These are phyloP conservation scores for Aeoliscus strigatus DNA, from an alignment of 2,797 vertebrate genomes.

Conservation along the genomic window DNA sequence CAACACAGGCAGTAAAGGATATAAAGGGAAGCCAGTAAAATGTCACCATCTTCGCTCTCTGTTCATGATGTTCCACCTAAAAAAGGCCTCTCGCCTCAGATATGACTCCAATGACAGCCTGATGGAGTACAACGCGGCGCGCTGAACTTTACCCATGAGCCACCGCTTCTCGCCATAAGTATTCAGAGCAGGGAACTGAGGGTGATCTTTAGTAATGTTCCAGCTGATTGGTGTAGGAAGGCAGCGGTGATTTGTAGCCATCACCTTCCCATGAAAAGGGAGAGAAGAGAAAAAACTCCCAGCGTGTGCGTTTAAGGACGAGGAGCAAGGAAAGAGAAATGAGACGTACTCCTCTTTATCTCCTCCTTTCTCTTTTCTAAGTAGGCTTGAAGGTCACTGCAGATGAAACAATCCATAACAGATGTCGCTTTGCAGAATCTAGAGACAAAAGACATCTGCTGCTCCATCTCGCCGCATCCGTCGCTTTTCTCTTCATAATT, in stretches of 20 bases:
- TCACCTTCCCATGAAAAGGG: conserved; percentile 23
- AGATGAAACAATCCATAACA: conserved; percentile 72
- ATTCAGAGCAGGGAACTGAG: conserved; percentile 37
- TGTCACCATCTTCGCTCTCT: conserved; percentile 16
- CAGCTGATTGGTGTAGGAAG: conserved; percentile 40
- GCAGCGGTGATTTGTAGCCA: conserved; percentile 49
- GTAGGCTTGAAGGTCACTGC: conserved; percentile 79
- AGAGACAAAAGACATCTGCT: conserved; percentile 53
- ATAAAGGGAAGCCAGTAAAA: conserved; percentile 15
- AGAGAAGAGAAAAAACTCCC: conserved; percentile 19
- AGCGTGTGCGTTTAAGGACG: conserved; percentile 33
- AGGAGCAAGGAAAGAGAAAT: conserved; percentile 32
- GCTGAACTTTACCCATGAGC: conserved; percentile 30
- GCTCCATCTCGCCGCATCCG: conserved; percentile 20
- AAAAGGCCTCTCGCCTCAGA: conserved; percentile 9
- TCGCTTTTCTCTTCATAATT: conserved; percentile 33
- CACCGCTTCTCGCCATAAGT: conserved; percentile 15
- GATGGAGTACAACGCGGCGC: conserved; percentile 8
- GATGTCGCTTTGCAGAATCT: conserved; percentile 67
- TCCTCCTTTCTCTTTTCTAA: conserved; percentile 56
- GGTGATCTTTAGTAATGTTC: conserved; percentile 58
- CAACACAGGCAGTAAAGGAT: conserved; percentile 9
- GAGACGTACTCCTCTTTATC: conserved; percentile 48
- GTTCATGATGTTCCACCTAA: conserved; percentile 18
- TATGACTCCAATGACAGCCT: conserved; percentile 19